phyloP scores from a whole-genome alignment of 2,888 invertebrate genomes.

The Hanleya hanleyi region DNA sequence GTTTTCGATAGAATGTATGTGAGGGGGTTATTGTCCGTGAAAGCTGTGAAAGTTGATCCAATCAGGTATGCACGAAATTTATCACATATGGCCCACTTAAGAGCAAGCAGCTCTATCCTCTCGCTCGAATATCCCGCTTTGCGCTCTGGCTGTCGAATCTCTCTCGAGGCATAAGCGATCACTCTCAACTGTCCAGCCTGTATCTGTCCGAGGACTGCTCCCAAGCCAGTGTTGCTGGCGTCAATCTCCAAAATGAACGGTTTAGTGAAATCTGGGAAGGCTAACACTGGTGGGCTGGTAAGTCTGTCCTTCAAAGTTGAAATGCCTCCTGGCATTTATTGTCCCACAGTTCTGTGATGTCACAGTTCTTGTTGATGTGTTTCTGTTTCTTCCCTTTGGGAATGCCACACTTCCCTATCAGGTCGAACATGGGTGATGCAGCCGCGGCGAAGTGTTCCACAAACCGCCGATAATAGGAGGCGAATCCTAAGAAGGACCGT shows the following conservation, averaged over 20 bases:
- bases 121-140: constrained; percentile 29
- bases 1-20: constrained; percentile 14
- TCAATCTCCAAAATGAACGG: constrained; percentile 22
- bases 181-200: constrained; percentile 23
- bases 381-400: neutral
- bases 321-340: constrained; percentile 31
- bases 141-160: constrained; percentile 21
- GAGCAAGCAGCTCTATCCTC: constrained; percentile 34
- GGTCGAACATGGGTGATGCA: neutral
- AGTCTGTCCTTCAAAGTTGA: constrained; percentile 26
- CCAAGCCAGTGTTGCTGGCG: constrained; percentile 23
- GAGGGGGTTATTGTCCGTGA: constrained; percentile 29
- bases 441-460: neutral
- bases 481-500: neutral
- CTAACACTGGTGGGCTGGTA: constrained; percentile 28
- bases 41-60: constrained; percentile 21
- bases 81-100: constrained; percentile 38
- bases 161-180: constrained; percentile 33
- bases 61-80: constrained; percentile 31
- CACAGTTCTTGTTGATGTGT: neutral
- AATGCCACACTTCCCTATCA: neutral
- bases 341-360: constrained; percentile 14
- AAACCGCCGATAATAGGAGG: neutral
- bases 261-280: constrained; percentile 27
- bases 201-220: constrained; percentile 29